Conservation (phyloP, 2,113 vertebrate species). For the Dicerorhinus sumatrensis region DNA sequence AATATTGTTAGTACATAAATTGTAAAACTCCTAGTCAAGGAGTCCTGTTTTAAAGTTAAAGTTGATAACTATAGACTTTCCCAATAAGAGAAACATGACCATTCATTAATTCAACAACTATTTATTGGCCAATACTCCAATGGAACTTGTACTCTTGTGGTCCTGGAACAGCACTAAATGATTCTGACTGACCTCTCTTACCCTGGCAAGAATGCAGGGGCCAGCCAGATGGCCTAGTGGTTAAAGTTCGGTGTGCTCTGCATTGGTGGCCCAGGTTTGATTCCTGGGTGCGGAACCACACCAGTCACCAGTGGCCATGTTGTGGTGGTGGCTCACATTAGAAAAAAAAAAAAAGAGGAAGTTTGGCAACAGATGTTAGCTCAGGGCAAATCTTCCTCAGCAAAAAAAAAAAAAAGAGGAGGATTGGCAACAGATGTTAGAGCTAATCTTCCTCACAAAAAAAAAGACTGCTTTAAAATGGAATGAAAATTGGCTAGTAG, state of each 20-base stretch:
- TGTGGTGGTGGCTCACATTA: too few relatives aligned
- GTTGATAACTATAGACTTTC: background rate
- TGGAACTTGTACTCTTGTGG: background rate
- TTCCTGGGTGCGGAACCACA: too few relatives aligned
- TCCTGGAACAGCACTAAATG: background rate
- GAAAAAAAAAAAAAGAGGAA: too few relatives aligned
- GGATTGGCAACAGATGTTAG: too few relatives aligned
- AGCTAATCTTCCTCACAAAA: background rate
- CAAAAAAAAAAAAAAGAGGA: too few relatives aligned
- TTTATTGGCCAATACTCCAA: background rate
- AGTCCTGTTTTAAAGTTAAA: slow-evolving; percentile 2
- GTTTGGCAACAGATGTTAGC: too few relatives aligned
- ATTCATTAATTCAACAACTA: background rate
- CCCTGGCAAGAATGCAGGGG: background rate
- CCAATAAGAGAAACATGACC: background rate
- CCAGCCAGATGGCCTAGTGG: too few relatives aligned
- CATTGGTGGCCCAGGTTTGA: too few relatives aligned
- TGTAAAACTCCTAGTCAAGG: slow-evolving; percentile 3
- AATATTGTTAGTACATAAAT: slow-evolving; percentile 11
- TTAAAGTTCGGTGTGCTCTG: too few relatives aligned
- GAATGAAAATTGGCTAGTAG: background rate
- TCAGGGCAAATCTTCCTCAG: too few relatives aligned
- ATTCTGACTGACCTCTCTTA: background rate
- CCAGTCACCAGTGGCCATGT: too few relatives aligned
- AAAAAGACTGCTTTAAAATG: background rate